Evolutionary conservation across 2,113 vertebrate genomes (phyloP).

Genomic region (Hyaena hyaena): DNA sequence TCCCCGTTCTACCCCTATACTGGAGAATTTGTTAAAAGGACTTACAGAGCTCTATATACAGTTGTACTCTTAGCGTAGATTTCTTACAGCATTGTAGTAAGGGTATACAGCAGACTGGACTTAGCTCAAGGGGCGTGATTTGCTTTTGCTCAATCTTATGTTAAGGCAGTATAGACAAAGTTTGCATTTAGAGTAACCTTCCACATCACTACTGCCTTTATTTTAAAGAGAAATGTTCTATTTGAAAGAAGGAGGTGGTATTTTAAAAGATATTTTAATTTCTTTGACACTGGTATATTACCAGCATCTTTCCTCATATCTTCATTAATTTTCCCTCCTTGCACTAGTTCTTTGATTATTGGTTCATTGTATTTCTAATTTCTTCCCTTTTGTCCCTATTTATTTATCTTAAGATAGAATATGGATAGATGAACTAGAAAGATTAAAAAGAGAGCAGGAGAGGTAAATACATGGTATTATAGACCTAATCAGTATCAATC

Average conservation of each 20-base stretch:
- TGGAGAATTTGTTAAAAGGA: not conserved
- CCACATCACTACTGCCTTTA: not conserved
- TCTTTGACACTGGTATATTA: not conserved
- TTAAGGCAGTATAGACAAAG: not conserved
- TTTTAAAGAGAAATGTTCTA: not conserved
- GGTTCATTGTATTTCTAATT: slow-evolving; percentile 11
- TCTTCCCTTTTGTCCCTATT: not conserved
- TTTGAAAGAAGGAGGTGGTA: not conserved
- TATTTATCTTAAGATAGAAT: not conserved
- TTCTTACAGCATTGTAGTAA: not conserved
- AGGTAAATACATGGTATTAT: not conserved
- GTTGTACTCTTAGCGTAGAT: not conserved
- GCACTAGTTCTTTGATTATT: not conserved
- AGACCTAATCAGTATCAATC: not conserved
- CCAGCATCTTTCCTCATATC: not conserved
- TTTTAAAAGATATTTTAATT: not conserved
- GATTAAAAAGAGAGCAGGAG: not conserved
- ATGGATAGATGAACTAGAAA: not conserved
- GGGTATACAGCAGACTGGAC: not conserved
- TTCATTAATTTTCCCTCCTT: not conserved
- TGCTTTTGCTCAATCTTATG: not conserved
- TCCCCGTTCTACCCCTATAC: not conserved
- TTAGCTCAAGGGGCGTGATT: not conserved
- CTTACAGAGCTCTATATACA: not conserved
- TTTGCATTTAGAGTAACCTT: not conserved